Evolutionary conservation across 2,797 vertebrate species (phyloP), one percentile per base, ranked within the genome.

Genomic region (Coregonus sp.): DNA sequence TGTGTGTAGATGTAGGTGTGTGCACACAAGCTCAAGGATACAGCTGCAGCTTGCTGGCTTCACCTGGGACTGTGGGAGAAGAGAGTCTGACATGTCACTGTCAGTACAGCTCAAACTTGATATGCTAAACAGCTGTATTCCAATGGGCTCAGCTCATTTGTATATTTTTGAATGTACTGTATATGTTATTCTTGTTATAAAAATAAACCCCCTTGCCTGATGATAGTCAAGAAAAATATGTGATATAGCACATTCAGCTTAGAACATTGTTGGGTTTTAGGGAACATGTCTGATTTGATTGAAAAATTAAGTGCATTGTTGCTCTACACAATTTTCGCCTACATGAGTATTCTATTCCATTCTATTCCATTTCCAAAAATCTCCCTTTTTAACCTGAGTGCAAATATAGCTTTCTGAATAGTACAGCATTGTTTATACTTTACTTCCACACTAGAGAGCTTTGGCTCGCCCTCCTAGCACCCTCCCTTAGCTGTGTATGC

Each of bases 21-120:
- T 47, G 7, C 7, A 2, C 40, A 40, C 81, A 66, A 81, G 86
- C 86, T 88, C 84, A 47, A 47, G 40, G 40, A 47, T 47, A 12
- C 40, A 47, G 11, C 40, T 29, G 76, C 75, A 73, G 84, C 84
- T 63, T 63, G n/a, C 59, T 29, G 59, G 59, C 59, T 83, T 89
- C 91, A 92, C 89, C 89, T 89, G 89, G 91, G 90, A 89, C 87
- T 85, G 70, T 85, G 70, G 73, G 61, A 47, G 84, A 77, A 89
- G 59, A 73, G 82, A 79, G 82, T 86, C 80, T 86, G 85, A 88
- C 83, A 85, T 92, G 88, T 92, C 90, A 89, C 84, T 88, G 88
- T 85, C 80, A 69, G 87, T 80, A 50, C 88, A 69, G 81, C 86
- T 92, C 91, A 90, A 91, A 90, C 86, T 90, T 86, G 86, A 88